These are phyloP conservation scores for Dasyornis broadbenti DNA, from an alignment of 2,113 vertebrate species.

Conservation along the genomic window DNA sequence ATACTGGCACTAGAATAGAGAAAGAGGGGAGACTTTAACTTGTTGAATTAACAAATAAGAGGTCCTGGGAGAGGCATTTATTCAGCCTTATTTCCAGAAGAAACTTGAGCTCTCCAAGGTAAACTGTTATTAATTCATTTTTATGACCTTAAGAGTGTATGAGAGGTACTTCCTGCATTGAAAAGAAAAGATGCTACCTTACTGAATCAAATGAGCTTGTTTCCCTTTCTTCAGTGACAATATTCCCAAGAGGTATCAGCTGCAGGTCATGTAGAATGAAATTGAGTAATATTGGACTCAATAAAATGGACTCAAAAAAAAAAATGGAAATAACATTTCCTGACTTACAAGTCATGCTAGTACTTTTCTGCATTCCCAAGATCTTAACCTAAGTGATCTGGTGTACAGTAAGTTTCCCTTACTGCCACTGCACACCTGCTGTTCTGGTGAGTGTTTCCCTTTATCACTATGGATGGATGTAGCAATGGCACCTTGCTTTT, in stretches of 20 bases:
- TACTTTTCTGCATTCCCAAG: not conserved
- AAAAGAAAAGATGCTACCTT: not conserved
- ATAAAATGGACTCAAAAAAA: too few relatives aligned
- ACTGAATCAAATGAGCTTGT: not conserved
- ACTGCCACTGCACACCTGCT: not conserved
- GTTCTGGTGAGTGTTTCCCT: not conserved
- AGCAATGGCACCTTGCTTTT: not conserved
- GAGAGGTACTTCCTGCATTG: not conserved
- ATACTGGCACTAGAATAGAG: not conserved
- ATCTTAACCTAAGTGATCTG: not conserved
- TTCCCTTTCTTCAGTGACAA: not conserved
- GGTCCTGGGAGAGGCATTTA: not conserved
- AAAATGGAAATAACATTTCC: not conserved
- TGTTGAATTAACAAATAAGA: not conserved
- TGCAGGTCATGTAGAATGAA: not conserved
- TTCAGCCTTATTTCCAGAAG: not conserved
- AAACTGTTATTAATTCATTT: not conserved
- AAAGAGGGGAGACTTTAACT: not conserved
- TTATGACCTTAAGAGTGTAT: not conserved
- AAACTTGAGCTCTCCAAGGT: not conserved
- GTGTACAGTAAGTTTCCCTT: not conserved
- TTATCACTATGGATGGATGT: not conserved
- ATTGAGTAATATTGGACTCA: not conserved
- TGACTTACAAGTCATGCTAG: not conserved
- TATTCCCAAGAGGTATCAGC: not conserved